A percentile compares a stretch with the other conserved stretches of the same genome.
These are phyloP conservation scores for Caenorhabditis sp. DNA, from an alignment of 2,888 invertebrate species.

Conservation along the genomic window DNA sequence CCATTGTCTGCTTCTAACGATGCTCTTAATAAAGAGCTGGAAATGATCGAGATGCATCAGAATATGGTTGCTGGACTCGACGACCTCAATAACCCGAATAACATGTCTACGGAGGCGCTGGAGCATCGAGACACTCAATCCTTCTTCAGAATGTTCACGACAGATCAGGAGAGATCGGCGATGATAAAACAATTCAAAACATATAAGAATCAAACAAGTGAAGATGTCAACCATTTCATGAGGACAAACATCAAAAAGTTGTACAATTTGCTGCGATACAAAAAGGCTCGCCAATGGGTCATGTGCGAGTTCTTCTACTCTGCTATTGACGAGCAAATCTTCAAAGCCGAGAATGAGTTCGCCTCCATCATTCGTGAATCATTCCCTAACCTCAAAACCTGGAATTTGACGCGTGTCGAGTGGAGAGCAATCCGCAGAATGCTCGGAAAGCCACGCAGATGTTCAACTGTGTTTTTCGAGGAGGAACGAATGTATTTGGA, in stretches of 20 bases:
- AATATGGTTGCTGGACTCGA: constrained; percentile 45
- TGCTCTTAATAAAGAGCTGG: constrained; percentile 35
- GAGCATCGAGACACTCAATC: constrained; percentile 54
- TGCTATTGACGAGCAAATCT: constrained; percentile 93
- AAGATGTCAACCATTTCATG: constrained; percentile 57
- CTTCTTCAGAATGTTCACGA: constrained; percentile 59
- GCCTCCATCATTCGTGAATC: constrained; percentile 93
- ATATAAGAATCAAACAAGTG: constrained; percentile 45
- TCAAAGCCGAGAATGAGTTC: constrained; percentile 97
- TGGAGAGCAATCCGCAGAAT: constrained; percentile 92
- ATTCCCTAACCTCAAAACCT: constrained; percentile 93
- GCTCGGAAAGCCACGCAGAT: constrained; percentile 92
- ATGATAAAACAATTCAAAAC: constrained; percentile 61
- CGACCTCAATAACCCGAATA: constrained; percentile 49
- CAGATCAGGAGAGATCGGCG: constrained; percentile 45
- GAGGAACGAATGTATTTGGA: constrained; percentile 95
- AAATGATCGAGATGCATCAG: constrained; percentile 54
- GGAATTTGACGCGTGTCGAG: constrained; percentile 91
- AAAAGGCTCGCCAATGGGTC: constrained; percentile 89
- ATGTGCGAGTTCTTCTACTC: constrained; percentile 99
- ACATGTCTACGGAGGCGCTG: constrained; percentile 51
- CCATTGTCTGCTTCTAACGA: not conserved
- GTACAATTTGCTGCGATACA: constrained; percentile 93
- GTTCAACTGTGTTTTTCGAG: constrained; percentile 94
- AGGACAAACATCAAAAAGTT: constrained; percentile 77